Percentiles rank a stretch among this genome's conserved stretches.
These are phyloP conservation scores for Pampus argenteus DNA, from an alignment of 2,797 vertebrate species.

Conservation along the genomic window DNA sequence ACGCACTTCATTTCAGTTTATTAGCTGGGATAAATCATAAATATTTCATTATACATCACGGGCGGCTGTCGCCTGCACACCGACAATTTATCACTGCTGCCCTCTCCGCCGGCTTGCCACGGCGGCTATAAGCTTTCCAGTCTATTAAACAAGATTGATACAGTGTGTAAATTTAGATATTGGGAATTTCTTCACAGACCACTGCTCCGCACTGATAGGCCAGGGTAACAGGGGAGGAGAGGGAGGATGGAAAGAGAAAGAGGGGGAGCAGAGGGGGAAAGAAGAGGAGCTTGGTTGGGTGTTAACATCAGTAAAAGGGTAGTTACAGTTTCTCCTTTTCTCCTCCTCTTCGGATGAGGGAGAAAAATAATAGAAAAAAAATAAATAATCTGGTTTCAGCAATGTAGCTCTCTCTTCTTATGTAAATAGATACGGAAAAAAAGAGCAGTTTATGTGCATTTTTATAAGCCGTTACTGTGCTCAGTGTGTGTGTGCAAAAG, in stretches of 20 bases:
- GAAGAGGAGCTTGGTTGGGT: conserved; percentile 68
- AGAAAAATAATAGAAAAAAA: conserved; percentile 35
- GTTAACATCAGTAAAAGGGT: conserved; percentile 78
- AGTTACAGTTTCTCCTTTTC: conserved; percentile 65
- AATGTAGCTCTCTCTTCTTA: conserved; percentile 52
- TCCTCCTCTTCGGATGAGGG: conserved; percentile 33
- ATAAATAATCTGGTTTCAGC: conserved; percentile 66
- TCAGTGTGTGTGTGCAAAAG: background rate
- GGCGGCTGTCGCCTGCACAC: conserved; percentile 85
- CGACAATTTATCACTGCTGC: conserved; percentile 91
- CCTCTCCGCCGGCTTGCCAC: conserved; percentile 85
- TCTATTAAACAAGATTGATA: conserved; percentile 97
- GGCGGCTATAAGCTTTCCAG: conserved; percentile 88
- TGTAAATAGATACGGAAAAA: conserved; percentile 58
- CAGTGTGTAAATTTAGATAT: conserved; percentile 92
- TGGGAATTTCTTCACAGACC: conserved; percentile 91
- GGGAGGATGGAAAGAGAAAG: conserved; percentile 39
- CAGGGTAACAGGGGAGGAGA: conserved; percentile 60
- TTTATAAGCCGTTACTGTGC: conserved; percentile 51
- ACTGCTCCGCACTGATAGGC: conserved; percentile 87
- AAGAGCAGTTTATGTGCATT: conserved; percentile 58
- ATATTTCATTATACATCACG: conserved; percentile 94
- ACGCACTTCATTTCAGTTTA: conserved; percentile 94
- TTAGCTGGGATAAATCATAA: conserved; percentile 98
- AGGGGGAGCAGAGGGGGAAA: conserved; percentile 30